Base-by-base conservation (phyloP, 2,797 vertebrate genomes). In the Phrynocephalus forsythii region DNA sequence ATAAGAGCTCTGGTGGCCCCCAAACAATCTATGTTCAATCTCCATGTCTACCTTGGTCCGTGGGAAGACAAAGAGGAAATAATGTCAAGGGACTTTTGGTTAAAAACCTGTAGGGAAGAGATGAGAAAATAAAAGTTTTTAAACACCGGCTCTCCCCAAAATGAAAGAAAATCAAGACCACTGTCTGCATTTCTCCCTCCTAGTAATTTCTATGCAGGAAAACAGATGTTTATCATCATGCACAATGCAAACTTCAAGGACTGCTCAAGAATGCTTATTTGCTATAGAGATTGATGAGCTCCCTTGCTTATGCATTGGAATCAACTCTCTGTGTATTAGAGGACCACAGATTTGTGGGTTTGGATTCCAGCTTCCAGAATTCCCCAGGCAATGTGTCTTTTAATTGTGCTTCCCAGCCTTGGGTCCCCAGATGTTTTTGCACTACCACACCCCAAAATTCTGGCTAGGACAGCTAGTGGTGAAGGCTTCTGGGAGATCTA, bases 21-120 rank as follows among this genome's bases (percentile, higher is more conserved):
- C 48, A 22, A 24, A 79, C 84, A 86, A 86, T 86, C 84, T 52
- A 50, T 52, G 75, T 33, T 86, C 44, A 56, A 63, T 18, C n/a
- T 33, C 76, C 44, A 79, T 85, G 76, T 16, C 84, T 66, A 85
- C 48, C n/a, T 69, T 68, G 44, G 8, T 85, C 63, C 20, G 67
- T 6, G 9, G 15, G 10, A 52, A 78, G 83, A 73, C 30, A 50
- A 50, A 50, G 66, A 24, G 22, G 28, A 69, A 20, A 30, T 69
- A 78, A 52, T 52, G 69, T n/a, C 48, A 30, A 22, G 63, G 84
- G 84, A 28, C 38, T 16, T 75, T 73, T 30, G 56, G 1, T 7
- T 84, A 75, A n/a, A 72, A 63, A 63, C 4, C 24, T 9, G 16
- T 11, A 63, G 11, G 13, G 52, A 84, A 44, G 30, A 38, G 24